Evolutionary conservation across 2,113 vertebrate genomes (phyloP), one percentile per base, ranked within the genome.

Genomic region (Epinephelus cyanopodus): DNA sequence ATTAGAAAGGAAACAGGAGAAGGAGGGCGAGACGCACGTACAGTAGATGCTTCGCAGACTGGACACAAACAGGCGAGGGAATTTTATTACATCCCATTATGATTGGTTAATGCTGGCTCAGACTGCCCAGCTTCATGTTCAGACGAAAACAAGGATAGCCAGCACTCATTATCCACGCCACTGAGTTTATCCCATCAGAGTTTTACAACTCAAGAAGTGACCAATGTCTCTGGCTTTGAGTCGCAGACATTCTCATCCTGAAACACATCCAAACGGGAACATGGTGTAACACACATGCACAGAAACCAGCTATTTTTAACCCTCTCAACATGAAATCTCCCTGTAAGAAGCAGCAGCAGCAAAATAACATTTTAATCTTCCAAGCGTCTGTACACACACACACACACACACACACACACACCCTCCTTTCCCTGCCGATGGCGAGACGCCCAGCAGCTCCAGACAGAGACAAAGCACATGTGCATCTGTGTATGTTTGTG

Each of bases 291-390:
- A 65, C 45, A 63, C 21, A 39, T 19, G 7, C 67, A 25, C 11
- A 83, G 56, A 50, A n/a, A 69, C n/a, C 52, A n/a, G 27, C 80
- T 88, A 90, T 86, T 87, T 89, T 87, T 86, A 82, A 75, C 48
- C 25, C 50, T 52, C 45, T 15, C 37, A 17, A 63, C 37, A 42
- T 53, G 23, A 72, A 77, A 86, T 72, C 57, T 86, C 25, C 70
- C 62, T 88, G 86, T 67, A 81, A 77, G 56, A 84, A 15, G 70
- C 74, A 67, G 70, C 63, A 64, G 70, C 77, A 74, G 69, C 50
- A 60, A 86, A 84, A 71, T 21, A 75, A 81, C 73, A 85, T 84
- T 89, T 90, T 87, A 81, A 88, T 87, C 80, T 84, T 77, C 14
- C 0, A 53, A 73, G 64, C 3, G 72, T 84, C 60, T 70, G 19